Conservation (phyloP, 1,140 invertebrate genomes). For the silkworm (Bombyx mori) region ASM3026992v2 NC_085121.1:8769501-8770000, state of each 20-base stretch:
- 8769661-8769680: slow-evolving; percentile 67
- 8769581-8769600: slow-evolving; percentile 48
- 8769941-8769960: too few species aligned
- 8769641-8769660: slow-evolving; percentile 56
- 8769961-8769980: too few species aligned
- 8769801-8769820: slow-evolving; percentile 70
- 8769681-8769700: slow-evolving; percentile 48
- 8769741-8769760: slow-evolving; percentile 51
- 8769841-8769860: slow-evolving; percentile 45
- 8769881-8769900: slow-evolving; percentile 63
- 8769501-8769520: slow-evolving; percentile 37
- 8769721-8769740: slow-evolving; percentile 63
- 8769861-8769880: slow-evolving; percentile 51
- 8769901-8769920: slow-evolving; percentile 39
- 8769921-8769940: slow-evolving; percentile 9
- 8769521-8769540: slow-evolving; percentile 52
- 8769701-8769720: slow-evolving; percentile 64
- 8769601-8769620: slow-evolving; percentile 45
- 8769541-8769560: slow-evolving; percentile 69
- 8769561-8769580: slow-evolving; percentile 70
- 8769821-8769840: slow-evolving; percentile 53
- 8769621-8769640: slow-evolving; percentile 52
- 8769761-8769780: slow-evolving; percentile 63
- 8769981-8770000: too few species aligned
- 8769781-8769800: slow-evolving; percentile 67